phyloP scores from a whole-genome alignment of 2,888 invertebrate species.

The Dasysyrphus tricinctus region DNA sequence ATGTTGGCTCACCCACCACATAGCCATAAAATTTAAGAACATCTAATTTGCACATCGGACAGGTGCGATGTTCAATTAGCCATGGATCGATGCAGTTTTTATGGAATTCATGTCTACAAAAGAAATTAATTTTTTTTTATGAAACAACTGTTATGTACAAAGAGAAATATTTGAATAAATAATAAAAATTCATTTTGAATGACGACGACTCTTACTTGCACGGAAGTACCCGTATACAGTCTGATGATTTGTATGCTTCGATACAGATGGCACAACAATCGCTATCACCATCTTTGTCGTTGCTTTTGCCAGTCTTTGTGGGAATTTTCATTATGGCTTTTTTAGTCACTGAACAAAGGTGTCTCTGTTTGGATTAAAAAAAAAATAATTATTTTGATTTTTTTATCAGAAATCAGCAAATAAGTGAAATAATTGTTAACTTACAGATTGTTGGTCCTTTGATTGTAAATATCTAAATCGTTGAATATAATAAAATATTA shows the following conservation, averaged over 20 bases:
- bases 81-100: slow-evolving; percentile 98
- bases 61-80: slow-evolving; percentile 96
- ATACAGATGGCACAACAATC: slow-evolving; percentile 98
- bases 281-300: slow-evolving; percentile 93
- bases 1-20: slow-evolving; percentile 87
- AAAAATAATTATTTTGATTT: not conserved
- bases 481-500: slow-evolving; percentile 98
- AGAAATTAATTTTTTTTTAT: too few species aligned
- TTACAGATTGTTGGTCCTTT: slow-evolving; percentile 95
- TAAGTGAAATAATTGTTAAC: slow-evolving; percentile 7
- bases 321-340: slow-evolving; percentile 97
- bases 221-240: slow-evolving; percentile 93
- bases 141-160: not conserved
- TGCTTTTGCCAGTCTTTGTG: slow-evolving; percentile 92
- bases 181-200: not conserved
- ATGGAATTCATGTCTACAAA: slow-evolving; percentile 95
- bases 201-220: slow-evolving; percentile 90
- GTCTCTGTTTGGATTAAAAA: slow-evolving; percentile 87
- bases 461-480: slow-evolving; percentile 97
- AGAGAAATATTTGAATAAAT: not conserved
- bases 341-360: slow-evolving; percentile 95
- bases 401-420: not conserved
- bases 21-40: slow-evolving; percentile 95
- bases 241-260: slow-evolving; percentile 94
- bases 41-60: slow-evolving; percentile 99